Evolutionary conservation across 2,888 invertebrate species (phyloP).

Genomic region (Bembecia ichneumoniformis): DNA sequence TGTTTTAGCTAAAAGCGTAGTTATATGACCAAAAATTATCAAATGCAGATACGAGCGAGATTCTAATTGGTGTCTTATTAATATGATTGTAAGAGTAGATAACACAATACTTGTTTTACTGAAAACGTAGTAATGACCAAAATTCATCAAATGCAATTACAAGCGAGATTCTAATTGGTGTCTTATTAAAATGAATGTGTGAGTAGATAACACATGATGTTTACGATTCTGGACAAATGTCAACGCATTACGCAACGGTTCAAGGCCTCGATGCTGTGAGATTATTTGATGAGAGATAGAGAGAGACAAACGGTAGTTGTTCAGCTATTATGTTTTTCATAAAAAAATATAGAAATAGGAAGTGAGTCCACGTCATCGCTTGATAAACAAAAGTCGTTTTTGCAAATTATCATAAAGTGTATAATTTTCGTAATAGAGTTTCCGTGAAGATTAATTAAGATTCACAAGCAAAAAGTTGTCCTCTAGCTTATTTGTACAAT

Average conservation of each 20-base stretch:
- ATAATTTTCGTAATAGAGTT: not conserved
- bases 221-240: conserved; percentile 34
- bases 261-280: conserved; percentile 62
- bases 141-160: no score
- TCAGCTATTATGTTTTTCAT: conserved; percentile 26
- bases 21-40: no score
- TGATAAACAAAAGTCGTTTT: not conserved
- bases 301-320: conserved; percentile 26
- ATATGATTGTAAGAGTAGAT: no score
- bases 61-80: no score
- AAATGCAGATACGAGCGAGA: no score
- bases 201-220: conserved; percentile 19
- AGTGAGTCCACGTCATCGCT: not conserved
- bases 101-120: no score
- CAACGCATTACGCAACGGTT: conserved; percentile 49
- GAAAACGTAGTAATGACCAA: no score
- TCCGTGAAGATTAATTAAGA: not conserved
- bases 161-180: not conserved
- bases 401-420: not conserved
- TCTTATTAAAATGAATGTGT: not conserved
- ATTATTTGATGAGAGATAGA: conserved; percentile 17
- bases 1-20: no score
- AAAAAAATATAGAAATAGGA: conserved; percentile 2
- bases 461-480: not conserved
- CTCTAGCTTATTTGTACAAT: not conserved